Conservation (phyloP, 1,140 invertebrate genomes). For the Reticulitermes speratus region DNA sequence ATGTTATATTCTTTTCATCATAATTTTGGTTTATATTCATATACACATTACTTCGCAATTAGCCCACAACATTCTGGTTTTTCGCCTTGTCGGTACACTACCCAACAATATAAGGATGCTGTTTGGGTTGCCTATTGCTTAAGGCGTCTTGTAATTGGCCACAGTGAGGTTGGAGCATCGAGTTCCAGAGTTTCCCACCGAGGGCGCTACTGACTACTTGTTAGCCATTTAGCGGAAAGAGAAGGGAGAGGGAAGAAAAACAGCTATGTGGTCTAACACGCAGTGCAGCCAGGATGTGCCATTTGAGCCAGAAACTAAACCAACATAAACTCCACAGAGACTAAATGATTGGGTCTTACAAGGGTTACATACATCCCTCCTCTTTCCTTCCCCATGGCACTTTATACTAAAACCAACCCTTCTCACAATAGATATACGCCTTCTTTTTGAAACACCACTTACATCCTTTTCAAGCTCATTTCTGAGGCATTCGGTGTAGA, state of each 20-base stretch:
- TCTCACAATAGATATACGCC: background rate
- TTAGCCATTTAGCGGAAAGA: background rate
- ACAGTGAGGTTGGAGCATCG: background rate
- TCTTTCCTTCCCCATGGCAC: background rate
- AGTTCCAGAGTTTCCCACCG: constrained; percentile 8
- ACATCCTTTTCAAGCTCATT: background rate
- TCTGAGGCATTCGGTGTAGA: background rate
- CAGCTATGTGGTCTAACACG: background rate
- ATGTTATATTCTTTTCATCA: too few relatives aligned
- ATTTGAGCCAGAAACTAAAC: background rate
- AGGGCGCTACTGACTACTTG: background rate
- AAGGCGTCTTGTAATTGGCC: background rate
- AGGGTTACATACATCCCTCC: background rate
- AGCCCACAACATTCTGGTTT: too few relatives aligned
- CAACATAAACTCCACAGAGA: background rate
- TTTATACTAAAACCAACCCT: background rate
- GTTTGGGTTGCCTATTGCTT: background rate
- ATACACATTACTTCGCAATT: too few relatives aligned
- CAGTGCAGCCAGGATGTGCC: background rate
- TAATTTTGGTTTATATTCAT: too few relatives aligned
- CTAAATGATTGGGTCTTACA: background rate
- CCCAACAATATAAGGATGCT: background rate
- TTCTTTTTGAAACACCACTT: background rate
- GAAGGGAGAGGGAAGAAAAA: background rate
- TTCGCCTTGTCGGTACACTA: background rate